These are phyloP conservation scores for Lepeophtheirus salmonis DNA, from an alignment of 1,140 invertebrate genomes.

Conservation along the genomic window DNA sequence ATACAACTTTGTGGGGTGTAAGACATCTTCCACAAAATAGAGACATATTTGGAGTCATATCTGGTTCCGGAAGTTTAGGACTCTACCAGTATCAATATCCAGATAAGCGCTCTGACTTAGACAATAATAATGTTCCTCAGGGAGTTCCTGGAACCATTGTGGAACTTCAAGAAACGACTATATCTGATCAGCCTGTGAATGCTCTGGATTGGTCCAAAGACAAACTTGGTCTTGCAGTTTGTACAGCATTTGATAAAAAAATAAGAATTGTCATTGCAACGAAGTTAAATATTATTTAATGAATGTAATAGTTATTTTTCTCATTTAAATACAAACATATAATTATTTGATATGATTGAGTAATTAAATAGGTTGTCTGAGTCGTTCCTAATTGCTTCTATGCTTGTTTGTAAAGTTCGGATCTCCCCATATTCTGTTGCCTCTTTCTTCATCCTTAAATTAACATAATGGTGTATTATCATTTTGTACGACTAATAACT, in stretches of 20 bases:
- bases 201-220: conserved; percentile 79
- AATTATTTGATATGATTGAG: too few species aligned
- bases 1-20: conserved; percentile 56
- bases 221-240: conserved; percentile 65
- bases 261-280: conserved; percentile 71
- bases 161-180: conserved; percentile 52
- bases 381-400: too few species aligned
- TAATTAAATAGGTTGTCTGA: too few species aligned
- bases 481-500: too few species aligned
- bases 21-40: conserved; percentile 80
- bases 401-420: too few species aligned
- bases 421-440: too few species aligned
- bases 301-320: too few species aligned
- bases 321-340: too few species aligned
- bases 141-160: conserved; percentile 55
- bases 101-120: conserved; percentile 42
- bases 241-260: conserved; percentile 77
- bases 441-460: too few species aligned
- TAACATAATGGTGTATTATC: too few species aligned
- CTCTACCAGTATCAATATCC: conserved; percentile 91
- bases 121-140: conserved; percentile 42
- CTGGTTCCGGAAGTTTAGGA: conserved; percentile 62
- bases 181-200: conserved; percentile 73
- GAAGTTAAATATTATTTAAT: conserved; percentile 48
- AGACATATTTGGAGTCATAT: conserved; percentile 76